Evolutionary conservation across 1,140 invertebrate genomes (phyloP), one percentile per base, ranked within the genome.

Genomic region (Formica selysi): DNA sequence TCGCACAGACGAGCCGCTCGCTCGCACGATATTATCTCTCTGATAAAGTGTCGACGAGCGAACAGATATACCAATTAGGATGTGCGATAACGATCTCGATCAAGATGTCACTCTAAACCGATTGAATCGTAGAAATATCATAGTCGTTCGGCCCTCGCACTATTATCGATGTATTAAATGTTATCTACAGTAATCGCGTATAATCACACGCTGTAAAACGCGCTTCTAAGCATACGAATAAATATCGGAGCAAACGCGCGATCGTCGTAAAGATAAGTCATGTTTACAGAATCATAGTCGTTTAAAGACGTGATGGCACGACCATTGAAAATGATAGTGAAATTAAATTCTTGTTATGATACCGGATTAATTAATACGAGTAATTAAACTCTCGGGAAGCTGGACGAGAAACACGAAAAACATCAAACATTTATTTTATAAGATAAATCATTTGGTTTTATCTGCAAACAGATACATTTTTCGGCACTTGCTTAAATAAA

Each of bases 1-100:
- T 86, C 68, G 38, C 74, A 84, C 84, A 71, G 74, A 88, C 83
- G 73, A 88, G 79, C 73, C 76, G 89, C 86, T 74, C 67, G 79
- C 85, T 87, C 87, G 85, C 78, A 90, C 81, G 76, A 90, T 90
- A 90, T 76, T 86, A 90, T 90, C 89, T 73, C 71, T 59, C 87
- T 90, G 89, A 90, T 89, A 90, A 88, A 90, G 89, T 86, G 81
- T 86, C 89, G 71, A 70, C 41, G 86, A 70, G 73, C 54, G 84
- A 29, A 64, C 44, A 78, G 44, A 87, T 89, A 89, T 79, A 44
- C 79, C 86, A 89, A 90, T 90, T 90, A 90, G 61, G 74, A 83
- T 44, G 57, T 48, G 79, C 48, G 87, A 90, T 83, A 90, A 83
- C 54, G 59, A 89, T 70, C 68, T 19, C 38, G 61, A 84, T 81